A percentile compares a stretch with the other conserved stretches of the same genome.
Evolutionary conservation across 2,797 vertebrate genomes (phyloP).

Genomic region (Rhyacichthys aspro): DNA sequence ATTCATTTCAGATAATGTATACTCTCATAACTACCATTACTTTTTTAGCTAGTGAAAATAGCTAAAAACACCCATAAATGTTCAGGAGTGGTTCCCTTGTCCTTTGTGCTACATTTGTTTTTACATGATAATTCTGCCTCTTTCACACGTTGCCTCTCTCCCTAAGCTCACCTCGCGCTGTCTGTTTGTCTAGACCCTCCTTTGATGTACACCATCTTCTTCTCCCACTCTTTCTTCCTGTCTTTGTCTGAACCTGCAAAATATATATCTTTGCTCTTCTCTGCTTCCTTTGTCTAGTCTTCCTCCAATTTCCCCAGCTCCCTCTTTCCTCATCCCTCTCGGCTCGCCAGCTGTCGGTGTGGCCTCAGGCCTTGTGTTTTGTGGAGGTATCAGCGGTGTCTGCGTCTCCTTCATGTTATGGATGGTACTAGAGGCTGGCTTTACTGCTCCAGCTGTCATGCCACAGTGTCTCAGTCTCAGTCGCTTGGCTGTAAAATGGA

Average conservation of each 20-base stretch:
- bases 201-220: constrained; percentile 34
- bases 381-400: constrained; percentile 67
- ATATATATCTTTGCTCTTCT: constrained; percentile 31
- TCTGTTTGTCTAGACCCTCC: constrained; percentile 15
- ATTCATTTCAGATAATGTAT: too few relatives aligned
- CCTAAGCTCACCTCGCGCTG: not conserved
- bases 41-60: too few relatives aligned
- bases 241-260: constrained; percentile 43
- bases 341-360: constrained; percentile 71
- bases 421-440: constrained; percentile 70
- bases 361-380: constrained; percentile 75
- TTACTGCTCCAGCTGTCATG: constrained; percentile 76
- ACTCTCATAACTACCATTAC: too few relatives aligned
- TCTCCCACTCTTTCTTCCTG: constrained; percentile 17
- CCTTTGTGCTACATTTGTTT: not conserved
- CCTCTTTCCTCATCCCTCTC: constrained; percentile 56
- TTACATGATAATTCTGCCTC: constrained; percentile 12
- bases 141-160: constrained; percentile 8
- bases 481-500: constrained; percentile 80
- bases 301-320: constrained; percentile 57
- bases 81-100: not conserved
- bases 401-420: constrained; percentile 70
- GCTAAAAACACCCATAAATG: not conserved
- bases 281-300: constrained; percentile 56
- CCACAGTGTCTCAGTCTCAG: constrained; percentile 72